Evolutionary conservation across 2,797 vertebrate genomes (phyloP).

Genomic region (Syncerus caffer): DNA sequence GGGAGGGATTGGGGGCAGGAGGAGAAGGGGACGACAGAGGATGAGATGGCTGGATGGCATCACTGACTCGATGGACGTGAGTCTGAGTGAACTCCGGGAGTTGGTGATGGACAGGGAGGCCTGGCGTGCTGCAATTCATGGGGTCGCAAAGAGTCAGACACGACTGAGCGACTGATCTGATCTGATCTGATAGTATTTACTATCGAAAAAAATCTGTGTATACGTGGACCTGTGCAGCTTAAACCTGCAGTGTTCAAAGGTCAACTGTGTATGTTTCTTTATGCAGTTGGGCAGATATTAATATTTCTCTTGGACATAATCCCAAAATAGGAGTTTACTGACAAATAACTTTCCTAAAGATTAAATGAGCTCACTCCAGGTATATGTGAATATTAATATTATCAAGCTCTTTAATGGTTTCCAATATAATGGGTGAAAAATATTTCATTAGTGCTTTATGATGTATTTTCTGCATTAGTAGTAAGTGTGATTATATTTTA

Average conservation of each 20-base stretch:
- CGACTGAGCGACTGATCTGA: too few relatives aligned
- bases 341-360: background rate
- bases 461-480: background rate
- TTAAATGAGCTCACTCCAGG: background rate
- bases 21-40: too few relatives aligned
- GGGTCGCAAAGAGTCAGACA: too few relatives aligned
- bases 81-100: too few relatives aligned
- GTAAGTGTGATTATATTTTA: background rate
- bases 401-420: background rate
- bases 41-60: too few relatives aligned
- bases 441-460: background rate
- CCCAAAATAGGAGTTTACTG: background rate
- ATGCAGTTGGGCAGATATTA: background rate
- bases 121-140: too few relatives aligned
- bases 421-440: background rate
- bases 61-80: too few relatives aligned
- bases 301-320: background rate
- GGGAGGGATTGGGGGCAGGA: too few relatives aligned
- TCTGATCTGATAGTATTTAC: too few relatives aligned
- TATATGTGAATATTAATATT: background rate
- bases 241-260: background rate
- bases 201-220: background rate
- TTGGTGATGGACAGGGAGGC: too few relatives aligned
- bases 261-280: background rate
- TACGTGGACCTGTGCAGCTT: background rate